Percentiles rank a stretch among this genome's conserved stretches.
These are phyloP conservation scores for Crypturellus undulatus DNA, from an alignment of 2,113 vertebrate genomes.

Conservation along the genomic window DNA sequence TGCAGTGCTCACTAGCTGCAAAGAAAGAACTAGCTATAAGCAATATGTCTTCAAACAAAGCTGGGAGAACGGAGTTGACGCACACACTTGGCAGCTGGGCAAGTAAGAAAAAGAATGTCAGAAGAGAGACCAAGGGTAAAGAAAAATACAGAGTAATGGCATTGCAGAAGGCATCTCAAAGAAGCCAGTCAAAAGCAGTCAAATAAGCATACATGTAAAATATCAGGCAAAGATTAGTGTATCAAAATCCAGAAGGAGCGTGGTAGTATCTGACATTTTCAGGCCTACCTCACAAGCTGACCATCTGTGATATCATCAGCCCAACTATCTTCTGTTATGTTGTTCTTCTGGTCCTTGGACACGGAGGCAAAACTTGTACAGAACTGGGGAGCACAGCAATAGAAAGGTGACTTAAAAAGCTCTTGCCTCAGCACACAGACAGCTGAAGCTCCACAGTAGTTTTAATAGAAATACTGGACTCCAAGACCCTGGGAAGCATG, in stretches of 20 bases:
- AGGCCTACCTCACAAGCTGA: constrained; percentile 47
- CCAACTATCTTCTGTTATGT: constrained; percentile 12
- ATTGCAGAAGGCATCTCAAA: background rate
- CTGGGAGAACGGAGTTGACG: background rate
- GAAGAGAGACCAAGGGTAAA: background rate
- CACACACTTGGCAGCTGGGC: background rate
- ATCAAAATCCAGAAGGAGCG: background rate
- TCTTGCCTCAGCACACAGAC: background rate
- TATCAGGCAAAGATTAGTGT: background rate
- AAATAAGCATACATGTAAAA: background rate
- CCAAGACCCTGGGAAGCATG: background rate
- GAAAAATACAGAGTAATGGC: background rate
- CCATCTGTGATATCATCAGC: background rate
- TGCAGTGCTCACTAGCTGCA: background rate
- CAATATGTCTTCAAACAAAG: background rate
- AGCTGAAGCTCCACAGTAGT: background rate
- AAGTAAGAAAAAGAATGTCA: background rate
- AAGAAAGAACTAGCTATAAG: background rate
- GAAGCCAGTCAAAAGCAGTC: background rate
- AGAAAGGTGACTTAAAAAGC: background rate
- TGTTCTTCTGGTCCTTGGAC: background rate
- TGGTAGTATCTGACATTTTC: background rate
- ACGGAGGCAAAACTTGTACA: background rate
- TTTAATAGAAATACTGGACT: background rate
- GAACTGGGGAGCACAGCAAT: constrained; percentile 10